A percentile compares a stretch with the other conserved stretches of the same genome.
These are phyloP conservation scores for Iguana delicatissima DNA, from an alignment of 2,797 vertebrate genomes.

Conservation along the genomic window DNA sequence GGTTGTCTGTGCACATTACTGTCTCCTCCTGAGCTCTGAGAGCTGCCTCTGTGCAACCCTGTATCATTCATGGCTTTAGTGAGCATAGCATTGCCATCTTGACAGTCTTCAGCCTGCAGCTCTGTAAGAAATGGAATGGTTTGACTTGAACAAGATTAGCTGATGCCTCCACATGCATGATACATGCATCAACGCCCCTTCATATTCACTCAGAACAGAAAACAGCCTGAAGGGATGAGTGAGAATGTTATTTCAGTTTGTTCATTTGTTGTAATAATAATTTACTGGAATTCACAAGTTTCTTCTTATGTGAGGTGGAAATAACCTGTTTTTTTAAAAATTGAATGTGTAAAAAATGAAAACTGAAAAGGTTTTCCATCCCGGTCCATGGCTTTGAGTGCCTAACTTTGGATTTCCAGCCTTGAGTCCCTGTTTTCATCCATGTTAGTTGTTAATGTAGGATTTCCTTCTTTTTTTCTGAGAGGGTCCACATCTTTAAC, in stretches of 20 bases:
- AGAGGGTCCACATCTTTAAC: too few relatives aligned
- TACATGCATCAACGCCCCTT: background rate
- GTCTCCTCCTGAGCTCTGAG: slow-evolving; percentile 14
- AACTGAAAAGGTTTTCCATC: too few relatives aligned
- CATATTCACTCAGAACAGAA: background rate
- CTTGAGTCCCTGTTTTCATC: too few relatives aligned
- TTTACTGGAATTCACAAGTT: too few relatives aligned
- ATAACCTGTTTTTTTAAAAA: too few relatives aligned
- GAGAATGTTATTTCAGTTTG: background rate
- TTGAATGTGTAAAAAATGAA: too few relatives aligned
- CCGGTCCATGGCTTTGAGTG: too few relatives aligned
- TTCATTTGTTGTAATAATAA: too few relatives aligned
- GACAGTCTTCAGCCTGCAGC: slow-evolving; percentile 34
- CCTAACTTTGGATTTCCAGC: too few relatives aligned
- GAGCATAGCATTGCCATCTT: background rate
- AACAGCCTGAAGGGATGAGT: background rate
- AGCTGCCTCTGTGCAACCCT: background rate
- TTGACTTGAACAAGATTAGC: slow-evolving; percentile 15
- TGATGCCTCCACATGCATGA: slow-evolving; percentile 3
- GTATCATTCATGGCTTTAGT: slow-evolving; percentile 17
- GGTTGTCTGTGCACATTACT: background rate
- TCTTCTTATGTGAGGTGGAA: too few relatives aligned
- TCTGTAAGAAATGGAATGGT: slow-evolving; percentile 10
- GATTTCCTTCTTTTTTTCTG: too few relatives aligned
- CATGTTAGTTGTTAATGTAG: too few relatives aligned